These are phyloP conservation scores for Protonibea diacanthus DNA, from an alignment of 2,797 vertebrate species.

Conservation along the genomic window DNA sequence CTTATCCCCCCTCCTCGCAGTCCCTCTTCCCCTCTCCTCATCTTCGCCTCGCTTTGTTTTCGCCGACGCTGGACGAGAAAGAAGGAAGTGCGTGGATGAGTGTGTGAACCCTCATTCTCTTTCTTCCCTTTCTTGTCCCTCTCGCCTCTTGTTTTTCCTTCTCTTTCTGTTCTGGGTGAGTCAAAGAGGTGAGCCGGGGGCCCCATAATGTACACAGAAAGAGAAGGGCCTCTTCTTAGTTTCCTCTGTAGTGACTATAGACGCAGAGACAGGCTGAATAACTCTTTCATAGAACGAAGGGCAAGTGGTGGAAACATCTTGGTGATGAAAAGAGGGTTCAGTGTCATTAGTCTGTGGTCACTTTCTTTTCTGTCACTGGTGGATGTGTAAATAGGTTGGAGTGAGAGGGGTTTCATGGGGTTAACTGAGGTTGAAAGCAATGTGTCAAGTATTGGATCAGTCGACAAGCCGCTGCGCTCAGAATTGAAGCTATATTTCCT, in stretches of 20 bases:
- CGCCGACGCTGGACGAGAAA: constrained; percentile 44
- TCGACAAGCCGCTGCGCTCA: constrained; percentile 3
- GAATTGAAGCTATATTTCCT: constrained; percentile 1
- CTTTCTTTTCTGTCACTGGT: constrained; percentile 36
- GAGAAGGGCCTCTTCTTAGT: constrained; percentile 60
- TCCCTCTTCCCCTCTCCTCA: constrained; percentile 53
- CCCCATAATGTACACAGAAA: constrained; percentile 70
- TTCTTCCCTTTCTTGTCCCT: constrained; percentile 48
- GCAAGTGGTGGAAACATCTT: constrained; percentile 61
- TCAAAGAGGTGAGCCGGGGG: constrained; percentile 63
- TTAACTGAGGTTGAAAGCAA: constrained; percentile 43
- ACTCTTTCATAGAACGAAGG: constrained; percentile 45
- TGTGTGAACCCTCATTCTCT: constrained; percentile 61
- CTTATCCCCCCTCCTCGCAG: constrained; percentile 33
- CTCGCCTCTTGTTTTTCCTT: constrained; percentile 58
- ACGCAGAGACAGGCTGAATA: constrained; percentile 63
- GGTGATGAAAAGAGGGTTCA: constrained; percentile 51
- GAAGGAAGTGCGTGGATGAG: constrained; percentile 68
- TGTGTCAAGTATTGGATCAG: constrained; percentile 40
- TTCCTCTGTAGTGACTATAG: constrained; percentile 54
- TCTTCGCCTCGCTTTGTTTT: constrained; percentile 59
- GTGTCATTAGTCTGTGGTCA: constrained; percentile 56
- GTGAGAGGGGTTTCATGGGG: constrained; percentile 22
- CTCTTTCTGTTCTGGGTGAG: constrained; percentile 52
- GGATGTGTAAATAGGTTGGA: constrained; percentile 41